Percentiles rank a stretch among this genome's conserved stretches.
Conservation (phyloP, 1,140 invertebrate genomes). For the Lycorma delicatula region DNA sequence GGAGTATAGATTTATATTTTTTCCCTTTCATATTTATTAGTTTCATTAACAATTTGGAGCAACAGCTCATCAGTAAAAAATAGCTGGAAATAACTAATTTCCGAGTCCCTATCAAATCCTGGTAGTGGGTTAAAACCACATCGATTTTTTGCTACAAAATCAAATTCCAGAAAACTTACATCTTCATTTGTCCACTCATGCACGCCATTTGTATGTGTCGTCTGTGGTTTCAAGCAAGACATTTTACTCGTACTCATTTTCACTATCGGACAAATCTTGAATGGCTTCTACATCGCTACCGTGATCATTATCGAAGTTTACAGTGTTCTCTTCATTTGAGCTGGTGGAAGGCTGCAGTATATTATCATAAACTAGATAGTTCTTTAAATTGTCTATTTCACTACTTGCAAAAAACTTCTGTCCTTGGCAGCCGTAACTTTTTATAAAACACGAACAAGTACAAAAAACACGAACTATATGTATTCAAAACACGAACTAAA, state of each 20-base stretch:
- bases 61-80: conserved; percentile 11
- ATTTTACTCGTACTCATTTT: conserved; percentile 28
- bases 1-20: conserved; percentile 6
- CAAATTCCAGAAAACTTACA: conserved; percentile 8
- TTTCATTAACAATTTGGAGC: conserved; percentile 10
- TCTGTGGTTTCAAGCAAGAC: no score
- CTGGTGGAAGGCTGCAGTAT: no score
- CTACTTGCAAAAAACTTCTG: no score
- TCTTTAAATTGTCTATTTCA: no score
- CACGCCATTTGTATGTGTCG: neutral
- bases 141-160: neutral
- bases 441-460: no score
- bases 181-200: conserved; percentile 1
- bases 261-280: conserved; percentile 29
- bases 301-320: conserved; percentile 29
- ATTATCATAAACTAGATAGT: no score
- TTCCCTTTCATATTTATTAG: neutral
- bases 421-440: no score
- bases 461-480: no score
- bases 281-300: conserved; percentile 32
- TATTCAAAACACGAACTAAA: no score
- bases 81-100: neutral
- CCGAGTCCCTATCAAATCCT: neutral
- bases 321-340: no score
- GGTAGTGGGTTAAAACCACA: conserved; percentile 7